Conservation (phyloP, 2,797 vertebrate genomes). For the Cossypha caffra region DNA sequence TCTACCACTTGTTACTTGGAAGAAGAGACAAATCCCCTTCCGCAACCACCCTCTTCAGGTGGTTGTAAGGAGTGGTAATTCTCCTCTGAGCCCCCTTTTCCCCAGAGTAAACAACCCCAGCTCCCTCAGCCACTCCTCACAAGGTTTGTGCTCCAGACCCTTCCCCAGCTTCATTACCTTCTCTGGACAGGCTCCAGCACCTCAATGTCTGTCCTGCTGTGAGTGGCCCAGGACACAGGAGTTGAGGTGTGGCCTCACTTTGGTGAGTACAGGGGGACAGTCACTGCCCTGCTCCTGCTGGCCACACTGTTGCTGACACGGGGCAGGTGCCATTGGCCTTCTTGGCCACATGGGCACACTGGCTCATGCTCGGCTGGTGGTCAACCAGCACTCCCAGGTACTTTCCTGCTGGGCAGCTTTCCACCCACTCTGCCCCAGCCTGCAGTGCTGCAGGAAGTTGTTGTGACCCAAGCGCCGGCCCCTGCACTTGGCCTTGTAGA, state of each 20-base stretch:
- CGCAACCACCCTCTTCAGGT: not conserved
- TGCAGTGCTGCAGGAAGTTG: accelerated
- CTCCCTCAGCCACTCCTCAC: not conserved
- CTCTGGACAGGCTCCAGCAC: accelerated
- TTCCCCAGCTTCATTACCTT: accelerated
- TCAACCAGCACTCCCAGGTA: accelerated
- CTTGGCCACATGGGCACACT: not conserved
- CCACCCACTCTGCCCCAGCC: not conserved
- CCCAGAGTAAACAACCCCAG: not conserved
- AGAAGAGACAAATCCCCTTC: not conserved
- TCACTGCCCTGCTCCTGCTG: accelerated
- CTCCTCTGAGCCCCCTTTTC: not conserved
- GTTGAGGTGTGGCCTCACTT: not conserved
- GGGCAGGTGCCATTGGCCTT: accelerated
- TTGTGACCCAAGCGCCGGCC: too few relatives aligned
- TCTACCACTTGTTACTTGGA: not conserved
- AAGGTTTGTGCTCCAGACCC: not conserved
- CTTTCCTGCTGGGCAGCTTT: not conserved
- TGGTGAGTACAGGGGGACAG: accelerated
- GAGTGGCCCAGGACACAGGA: not conserved
- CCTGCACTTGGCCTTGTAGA: too few relatives aligned
- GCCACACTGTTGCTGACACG: not conserved
- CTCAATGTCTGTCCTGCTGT: not conserved
- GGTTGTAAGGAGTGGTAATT: not conserved
- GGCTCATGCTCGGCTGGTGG: accelerated